Conservation (phyloP, 1,140 invertebrate species). For the Halotydeus destructor region DNA sequence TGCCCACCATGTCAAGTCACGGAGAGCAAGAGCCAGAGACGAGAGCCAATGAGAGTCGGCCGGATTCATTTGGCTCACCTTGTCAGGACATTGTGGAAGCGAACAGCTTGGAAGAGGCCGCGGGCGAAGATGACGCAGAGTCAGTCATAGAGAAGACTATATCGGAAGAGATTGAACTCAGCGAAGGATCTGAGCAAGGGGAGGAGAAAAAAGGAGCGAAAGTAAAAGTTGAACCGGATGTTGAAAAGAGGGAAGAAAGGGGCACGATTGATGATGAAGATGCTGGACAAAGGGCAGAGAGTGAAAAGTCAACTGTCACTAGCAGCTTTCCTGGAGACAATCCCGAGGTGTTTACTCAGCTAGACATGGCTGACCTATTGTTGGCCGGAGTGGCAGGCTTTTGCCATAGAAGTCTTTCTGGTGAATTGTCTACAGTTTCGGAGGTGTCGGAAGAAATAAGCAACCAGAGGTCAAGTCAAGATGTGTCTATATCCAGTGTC, state of each 20-base stretch:
- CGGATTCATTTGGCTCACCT: too few relatives aligned
- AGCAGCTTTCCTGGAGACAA: neutral
- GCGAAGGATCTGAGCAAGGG: neutral
- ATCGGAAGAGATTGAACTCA: neutral
- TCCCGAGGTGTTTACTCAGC: neutral
- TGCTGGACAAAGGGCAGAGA: neutral
- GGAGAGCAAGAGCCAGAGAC: too few relatives aligned
- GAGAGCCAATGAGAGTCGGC: too few relatives aligned
- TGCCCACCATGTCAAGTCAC: too few relatives aligned
- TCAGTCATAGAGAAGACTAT: too few relatives aligned
- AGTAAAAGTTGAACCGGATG: neutral
- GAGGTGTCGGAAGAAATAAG: constrained; percentile 19
- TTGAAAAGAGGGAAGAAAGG: neutral
- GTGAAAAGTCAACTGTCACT: neutral
- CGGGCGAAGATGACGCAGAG: too few relatives aligned
- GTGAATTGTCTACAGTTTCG: constrained; percentile 19
- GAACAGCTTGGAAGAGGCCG: too few relatives aligned
- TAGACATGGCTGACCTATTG: neutral
- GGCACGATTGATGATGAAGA: constrained; percentile 3
- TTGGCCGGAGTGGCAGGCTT: neutral
- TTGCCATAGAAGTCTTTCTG: constrained; percentile 4
- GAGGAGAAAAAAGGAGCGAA: neutral
- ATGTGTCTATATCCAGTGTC: neutral
- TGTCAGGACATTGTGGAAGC: too few relatives aligned
- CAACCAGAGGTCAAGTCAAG: constrained; percentile 5